These are phyloP conservation scores for Epinephelus awoara DNA, from an alignment of 2,797 vertebrate species.

Conservation along the genomic window DNA sequence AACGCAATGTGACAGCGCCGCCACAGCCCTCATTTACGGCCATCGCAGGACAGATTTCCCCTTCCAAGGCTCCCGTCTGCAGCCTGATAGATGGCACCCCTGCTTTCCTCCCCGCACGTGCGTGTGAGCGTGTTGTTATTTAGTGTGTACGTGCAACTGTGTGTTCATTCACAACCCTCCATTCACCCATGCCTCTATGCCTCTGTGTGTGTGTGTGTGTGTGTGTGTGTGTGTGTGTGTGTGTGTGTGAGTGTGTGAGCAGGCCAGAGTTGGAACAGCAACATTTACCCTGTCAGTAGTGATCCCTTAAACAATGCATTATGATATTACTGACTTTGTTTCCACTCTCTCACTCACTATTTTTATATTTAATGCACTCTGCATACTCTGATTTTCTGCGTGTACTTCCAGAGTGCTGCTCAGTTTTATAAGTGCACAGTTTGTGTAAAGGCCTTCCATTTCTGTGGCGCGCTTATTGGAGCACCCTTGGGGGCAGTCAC, in stretches of 20 bases:
- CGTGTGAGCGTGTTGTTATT: constrained; percentile 10
- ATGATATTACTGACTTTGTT: constrained; percentile 54
- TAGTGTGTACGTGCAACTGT: constrained; percentile 8
- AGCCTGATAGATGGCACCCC: constrained; percentile 77
- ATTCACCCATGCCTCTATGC: constrained; percentile 55
- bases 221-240: constrained; percentile 1
- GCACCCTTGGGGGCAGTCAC: constrained; percentile 57
- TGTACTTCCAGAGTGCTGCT: constrained; percentile 52
- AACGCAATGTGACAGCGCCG: constrained; percentile 79
- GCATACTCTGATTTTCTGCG: constrained; percentile 51
- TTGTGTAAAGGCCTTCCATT: constrained; percentile 59
- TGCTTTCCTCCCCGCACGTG: constrained; percentile 40
- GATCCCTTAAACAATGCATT: constrained; percentile 67
- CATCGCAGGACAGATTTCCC: constrained; percentile 82
- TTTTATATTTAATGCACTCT: constrained; percentile 60
- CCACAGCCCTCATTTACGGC: constrained; percentile 80
- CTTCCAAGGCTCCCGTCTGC: constrained; percentile 65
- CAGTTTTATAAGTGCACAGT: constrained; percentile 53
- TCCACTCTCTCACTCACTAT: constrained; percentile 45
- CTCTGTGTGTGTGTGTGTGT: background rate
- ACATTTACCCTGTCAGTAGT: constrained; percentile 63
- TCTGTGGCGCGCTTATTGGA: constrained; percentile 54
- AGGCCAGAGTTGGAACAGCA: constrained; percentile 37
- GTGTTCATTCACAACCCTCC: constrained; percentile 37
- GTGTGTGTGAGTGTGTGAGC: constrained; percentile 14